Evolutionary conservation across 2,113 vertebrate genomes (phyloP).

Genomic region (Rhinopomastus cyanomelas): DNA sequence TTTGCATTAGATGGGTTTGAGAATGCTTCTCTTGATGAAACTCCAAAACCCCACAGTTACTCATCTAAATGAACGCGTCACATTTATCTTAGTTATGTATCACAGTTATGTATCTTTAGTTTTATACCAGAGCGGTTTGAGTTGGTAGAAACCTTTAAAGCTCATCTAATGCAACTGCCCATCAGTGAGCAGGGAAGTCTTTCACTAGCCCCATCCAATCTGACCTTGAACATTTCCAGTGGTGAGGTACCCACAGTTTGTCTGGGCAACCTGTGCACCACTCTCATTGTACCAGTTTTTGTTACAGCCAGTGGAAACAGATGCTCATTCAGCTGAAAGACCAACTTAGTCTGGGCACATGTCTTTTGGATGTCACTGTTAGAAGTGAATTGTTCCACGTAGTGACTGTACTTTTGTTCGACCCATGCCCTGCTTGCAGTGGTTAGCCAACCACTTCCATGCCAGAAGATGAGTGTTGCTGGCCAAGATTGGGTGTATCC

Average conservation of each 20-base stretch:
- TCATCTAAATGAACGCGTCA: too few species aligned
- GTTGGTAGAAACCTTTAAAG: not conserved
- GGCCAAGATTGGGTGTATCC: not conserved
- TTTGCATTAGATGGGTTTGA: too few species aligned
- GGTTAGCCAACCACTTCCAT: not conserved
- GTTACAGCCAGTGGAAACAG: not conserved
- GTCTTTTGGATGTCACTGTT: not conserved
- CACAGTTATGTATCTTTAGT: too few species aligned
- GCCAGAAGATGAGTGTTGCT: not conserved
- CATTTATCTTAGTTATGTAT: too few species aligned
- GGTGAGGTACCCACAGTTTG: not conserved
- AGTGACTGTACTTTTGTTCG: not conserved
- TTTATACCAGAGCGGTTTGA: too few species aligned
- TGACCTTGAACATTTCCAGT: not conserved
- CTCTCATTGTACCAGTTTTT: not conserved
- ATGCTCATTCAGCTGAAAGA: not conserved
- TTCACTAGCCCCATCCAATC: rapidly evolving
- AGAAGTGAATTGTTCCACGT: not conserved
- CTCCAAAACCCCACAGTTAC: too few species aligned
- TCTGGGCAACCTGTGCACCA: not conserved
- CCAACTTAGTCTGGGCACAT: not conserved
- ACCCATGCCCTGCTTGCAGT: rapidly evolving
- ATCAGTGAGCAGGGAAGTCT: not conserved
- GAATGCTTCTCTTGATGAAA: too few species aligned
- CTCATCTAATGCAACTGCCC: not conserved